Conservation (phyloP, 2,113 vertebrate genomes). For the Strix uralensis region DNA sequence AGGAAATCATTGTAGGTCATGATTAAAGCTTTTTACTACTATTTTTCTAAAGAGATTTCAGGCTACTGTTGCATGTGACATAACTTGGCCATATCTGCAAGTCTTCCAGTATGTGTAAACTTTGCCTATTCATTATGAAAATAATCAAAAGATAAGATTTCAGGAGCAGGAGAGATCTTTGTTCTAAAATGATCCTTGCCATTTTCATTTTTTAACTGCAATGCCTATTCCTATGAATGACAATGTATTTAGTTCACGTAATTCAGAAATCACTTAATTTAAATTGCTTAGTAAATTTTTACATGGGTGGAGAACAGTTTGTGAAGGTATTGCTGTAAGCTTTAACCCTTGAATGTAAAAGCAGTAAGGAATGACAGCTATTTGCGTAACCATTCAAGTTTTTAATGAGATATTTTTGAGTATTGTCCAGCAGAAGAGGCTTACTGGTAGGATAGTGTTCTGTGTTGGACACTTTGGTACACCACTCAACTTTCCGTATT, state of each 20-base stretch:
- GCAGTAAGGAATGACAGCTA: neutral
- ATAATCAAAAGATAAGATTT: neutral
- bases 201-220: neutral
- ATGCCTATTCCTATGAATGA: neutral
- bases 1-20: neutral
- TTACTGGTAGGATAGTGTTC: neutral
- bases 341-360: neutral
- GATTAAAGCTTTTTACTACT: neutral
- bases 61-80: neutral
- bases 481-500: neutral
- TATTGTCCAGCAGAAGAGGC: neutral
- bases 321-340: neutral
- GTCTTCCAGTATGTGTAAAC: neutral
- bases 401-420: neutral
- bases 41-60: neutral
- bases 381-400: neutral
- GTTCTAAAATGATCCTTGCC: neutral
- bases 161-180: neutral
- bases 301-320: neutral
- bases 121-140: neutral
- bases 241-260: neutral
- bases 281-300: neutral
- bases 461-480: neutral
- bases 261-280: neutral
- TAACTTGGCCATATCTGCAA: neutral